A percentile compares a stretch with the other conserved stretches of the same genome.
These are phyloP conservation scores for Epinephelus lanceolatus DNA, from an alignment of 2,113 vertebrate genomes.

Conservation along the genomic window DNA sequence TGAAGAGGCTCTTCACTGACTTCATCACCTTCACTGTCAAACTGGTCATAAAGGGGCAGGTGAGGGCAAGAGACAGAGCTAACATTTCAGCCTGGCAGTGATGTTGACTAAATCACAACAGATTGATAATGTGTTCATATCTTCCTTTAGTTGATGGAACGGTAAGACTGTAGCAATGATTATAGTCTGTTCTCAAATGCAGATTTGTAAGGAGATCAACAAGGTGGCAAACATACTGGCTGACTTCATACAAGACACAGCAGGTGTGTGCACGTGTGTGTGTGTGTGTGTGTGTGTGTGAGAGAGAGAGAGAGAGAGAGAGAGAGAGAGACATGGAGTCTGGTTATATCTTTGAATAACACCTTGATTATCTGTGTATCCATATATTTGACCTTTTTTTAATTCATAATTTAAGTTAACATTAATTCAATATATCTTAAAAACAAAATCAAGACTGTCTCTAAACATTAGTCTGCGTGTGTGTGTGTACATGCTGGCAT, in stretches of 20 bases:
- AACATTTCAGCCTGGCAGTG: neutral
- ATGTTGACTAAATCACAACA: neutral
- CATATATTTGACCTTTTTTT: neutral
- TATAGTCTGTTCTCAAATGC: constrained; percentile 34
- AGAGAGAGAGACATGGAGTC: neutral
- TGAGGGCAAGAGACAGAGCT: constrained; percentile 68
- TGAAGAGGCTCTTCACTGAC: constrained; percentile 90
- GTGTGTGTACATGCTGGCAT: neutral
- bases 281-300: neutral
- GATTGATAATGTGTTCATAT: neutral
- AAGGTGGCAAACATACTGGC: constrained; percentile 86
- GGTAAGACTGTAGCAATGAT: neutral
- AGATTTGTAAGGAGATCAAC: constrained; percentile 94
- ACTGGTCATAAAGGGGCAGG: constrained; percentile 90
- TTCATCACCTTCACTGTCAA: constrained; percentile 92
- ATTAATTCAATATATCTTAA: neutral
- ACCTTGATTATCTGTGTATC: neutral
- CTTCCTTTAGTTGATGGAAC: neutral
- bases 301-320: neutral
- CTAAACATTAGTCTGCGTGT: neutral
- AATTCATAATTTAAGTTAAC: neutral
- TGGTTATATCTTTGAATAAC: too few species aligned
- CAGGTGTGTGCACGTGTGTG: constrained; percentile 78
- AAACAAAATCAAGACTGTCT: too few species aligned
- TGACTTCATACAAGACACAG: constrained; percentile 85